Evolutionary conservation across 2,113 vertebrate species (phyloP).

Genomic region (Felis chaus): DNA sequence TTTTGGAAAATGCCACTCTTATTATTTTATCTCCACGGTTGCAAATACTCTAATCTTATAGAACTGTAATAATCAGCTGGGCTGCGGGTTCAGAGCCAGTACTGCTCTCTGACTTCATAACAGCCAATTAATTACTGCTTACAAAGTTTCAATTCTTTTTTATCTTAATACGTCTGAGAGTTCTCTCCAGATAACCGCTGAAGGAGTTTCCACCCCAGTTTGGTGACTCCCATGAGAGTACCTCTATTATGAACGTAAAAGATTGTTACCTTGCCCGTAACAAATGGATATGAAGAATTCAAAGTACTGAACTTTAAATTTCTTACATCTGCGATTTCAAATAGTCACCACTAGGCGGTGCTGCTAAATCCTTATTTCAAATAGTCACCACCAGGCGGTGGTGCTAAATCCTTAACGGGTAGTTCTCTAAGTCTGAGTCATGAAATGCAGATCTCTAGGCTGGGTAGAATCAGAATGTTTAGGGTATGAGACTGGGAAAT

Average conservation of each 20-base stretch:
- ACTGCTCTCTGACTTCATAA: constrained; percentile 27
- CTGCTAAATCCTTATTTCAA: constrained; percentile 41
- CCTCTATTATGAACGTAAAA: not conserved
- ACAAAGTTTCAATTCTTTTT: constrained; percentile 55
- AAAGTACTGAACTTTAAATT: not conserved
- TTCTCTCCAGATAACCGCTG: constrained; percentile 50
- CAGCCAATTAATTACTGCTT: constrained; percentile 55
- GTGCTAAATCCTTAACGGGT: not conserved
- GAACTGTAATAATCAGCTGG: constrained; percentile 4
- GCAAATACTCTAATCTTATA: constrained; percentile 23
- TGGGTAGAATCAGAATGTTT: not conserved
- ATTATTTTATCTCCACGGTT: not conserved
- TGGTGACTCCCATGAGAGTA: constrained; percentile 21
- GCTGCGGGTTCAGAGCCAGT: not conserved
- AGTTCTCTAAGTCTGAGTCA: not conserved
- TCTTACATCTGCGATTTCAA: constrained; percentile 28
- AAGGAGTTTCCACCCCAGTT: not conserved
- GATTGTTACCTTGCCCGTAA: not conserved
- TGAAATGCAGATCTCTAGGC: not conserved
- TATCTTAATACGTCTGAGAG: constrained; percentile 50
- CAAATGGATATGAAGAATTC: not conserved
- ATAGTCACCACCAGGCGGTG: not conserved
- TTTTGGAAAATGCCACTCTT: constrained; percentile 10
- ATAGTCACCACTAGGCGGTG: not conserved
- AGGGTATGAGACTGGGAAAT: not conserved